Conservation (phyloP, 2,888 invertebrate genomes). For the Clanis bilineata region DNA sequence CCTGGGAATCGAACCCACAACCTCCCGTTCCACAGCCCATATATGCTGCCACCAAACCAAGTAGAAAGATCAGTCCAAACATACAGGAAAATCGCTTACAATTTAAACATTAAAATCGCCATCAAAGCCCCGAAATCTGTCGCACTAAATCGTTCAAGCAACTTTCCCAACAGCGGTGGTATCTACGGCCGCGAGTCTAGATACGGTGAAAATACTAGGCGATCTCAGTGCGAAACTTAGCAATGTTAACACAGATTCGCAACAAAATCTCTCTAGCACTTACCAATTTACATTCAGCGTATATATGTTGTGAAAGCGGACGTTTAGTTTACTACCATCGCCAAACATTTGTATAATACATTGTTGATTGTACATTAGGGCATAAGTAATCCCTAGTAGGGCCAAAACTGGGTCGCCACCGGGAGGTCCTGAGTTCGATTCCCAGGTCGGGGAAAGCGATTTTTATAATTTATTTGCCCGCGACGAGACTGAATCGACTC, state of each 20-base stretch:
- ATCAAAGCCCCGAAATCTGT: background rate
- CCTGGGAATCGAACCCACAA: no score
- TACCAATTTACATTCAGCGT: conserved; percentile 18
- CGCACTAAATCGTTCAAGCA: background rate
- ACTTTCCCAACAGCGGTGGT: conserved; percentile 1
- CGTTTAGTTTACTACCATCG: background rate
- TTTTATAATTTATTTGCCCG: no score
- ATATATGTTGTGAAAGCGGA: conserved; percentile 4
- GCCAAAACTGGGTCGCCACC: no score
- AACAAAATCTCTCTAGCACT: conserved; percentile 19
- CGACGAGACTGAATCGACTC: no score
- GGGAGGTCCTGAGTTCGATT: no score
- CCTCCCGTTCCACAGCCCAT: no score
- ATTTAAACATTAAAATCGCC: background rate
- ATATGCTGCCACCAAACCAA: no score
- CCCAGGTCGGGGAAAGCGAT: no score
- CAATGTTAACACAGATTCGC: conserved; percentile 18
- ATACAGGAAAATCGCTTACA: background rate
- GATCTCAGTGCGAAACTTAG: conserved; percentile 15
- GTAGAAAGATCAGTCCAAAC: no score
- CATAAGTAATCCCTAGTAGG: background rate
- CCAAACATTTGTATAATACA: background rate
- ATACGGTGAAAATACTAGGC: conserved; percentile 5
- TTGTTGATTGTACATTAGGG: background rate
- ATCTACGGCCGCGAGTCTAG: conserved; percentile 1